Evolutionary conservation across 2,888 invertebrate genomes (phyloP), one percentile per base, ranked within the genome.

Genomic region (Lapara coniferarum): DNA sequence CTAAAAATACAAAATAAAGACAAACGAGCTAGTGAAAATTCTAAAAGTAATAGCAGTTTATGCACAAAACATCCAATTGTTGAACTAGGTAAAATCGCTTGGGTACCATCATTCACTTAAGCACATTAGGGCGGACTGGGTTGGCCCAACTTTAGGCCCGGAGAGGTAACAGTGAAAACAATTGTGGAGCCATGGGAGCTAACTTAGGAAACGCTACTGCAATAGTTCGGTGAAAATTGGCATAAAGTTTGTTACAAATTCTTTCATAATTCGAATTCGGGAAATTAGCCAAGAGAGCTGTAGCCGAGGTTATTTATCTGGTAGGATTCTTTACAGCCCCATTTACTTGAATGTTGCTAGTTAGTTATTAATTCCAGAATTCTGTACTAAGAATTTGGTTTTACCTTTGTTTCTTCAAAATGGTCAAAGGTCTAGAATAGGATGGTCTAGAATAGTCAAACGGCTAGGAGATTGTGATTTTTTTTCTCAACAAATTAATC

Each of bases 51-150:
- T 80, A 81, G 82, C 76, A 77, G 77, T 81, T 78, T 81, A 80
- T 80, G 77, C 77, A 80, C 79, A 79, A 77, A 85, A 80, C 84
- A 88, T 87, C 81, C 85, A 86, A 87, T 85, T 85, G 83, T 81
- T 81, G 81, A 89, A 85, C 85, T 85, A 83, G 81, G 83, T 84
- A 86, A 89, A 91, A 89, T 82, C 93, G 76, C 93, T 75, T 76
- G 92, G 91, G 92, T 80, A 85, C 89, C 92, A 93, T 93, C 93
- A 86, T 86, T 93, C 93, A 93, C 90, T 93, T 92, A 92, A 87
- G 87, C 90, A 88, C 89, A 92, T 92, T 92, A 92, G 85, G 76
- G 78, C 78, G 81, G 81, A 80, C 81, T 83, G 78, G 81, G 83
- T 82, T 83, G 81, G 81, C 75, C 80, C 80, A 91, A 93, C 88